These are phyloP conservation scores for Mirounga angustirostris DNA, from an alignment of 2,113 vertebrate genomes.

Conservation along the genomic window DNA sequence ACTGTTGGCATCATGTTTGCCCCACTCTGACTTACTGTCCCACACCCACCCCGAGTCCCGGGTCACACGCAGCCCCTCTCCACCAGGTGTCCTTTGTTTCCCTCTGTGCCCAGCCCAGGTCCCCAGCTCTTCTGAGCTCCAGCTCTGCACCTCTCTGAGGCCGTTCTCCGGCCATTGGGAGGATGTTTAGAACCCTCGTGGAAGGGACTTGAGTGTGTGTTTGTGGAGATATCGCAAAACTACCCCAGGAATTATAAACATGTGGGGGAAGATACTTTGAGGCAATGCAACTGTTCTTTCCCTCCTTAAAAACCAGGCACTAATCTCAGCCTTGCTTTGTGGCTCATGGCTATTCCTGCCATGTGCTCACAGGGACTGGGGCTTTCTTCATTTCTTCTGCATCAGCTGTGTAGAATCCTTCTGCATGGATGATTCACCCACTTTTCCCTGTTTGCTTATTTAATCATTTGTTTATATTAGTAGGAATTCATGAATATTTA, in stretches of 20 bases:
- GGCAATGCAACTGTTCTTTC: not conserved
- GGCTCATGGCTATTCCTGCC: not conserved
- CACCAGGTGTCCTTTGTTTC: too few relatives aligned
- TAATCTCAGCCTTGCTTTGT: not conserved
- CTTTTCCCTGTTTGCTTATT: not conserved
- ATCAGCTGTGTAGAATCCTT: not conserved
- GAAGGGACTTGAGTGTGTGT: not conserved
- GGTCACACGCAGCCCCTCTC: too few relatives aligned
- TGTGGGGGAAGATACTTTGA: not conserved
- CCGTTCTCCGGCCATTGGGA: too few relatives aligned
- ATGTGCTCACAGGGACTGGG: too few relatives aligned
- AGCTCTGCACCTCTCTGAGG: too few relatives aligned
- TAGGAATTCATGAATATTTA: not conserved
- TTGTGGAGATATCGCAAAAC: not conserved
- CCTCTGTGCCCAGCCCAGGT: too few relatives aligned
- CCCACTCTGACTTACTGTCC: too few relatives aligned
- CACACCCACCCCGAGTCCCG: too few relatives aligned
- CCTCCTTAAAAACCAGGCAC: not conserved
- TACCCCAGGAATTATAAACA: not conserved
- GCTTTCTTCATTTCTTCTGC: not conserved
- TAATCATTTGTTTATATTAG: not conserved
- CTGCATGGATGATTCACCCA: not conserved
- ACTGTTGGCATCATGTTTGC: too few relatives aligned
- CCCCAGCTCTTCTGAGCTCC: too few relatives aligned
- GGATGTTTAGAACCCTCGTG: too few relatives aligned